Evolutionary conservation across 2,888 invertebrate genomes (phyloP).

Genomic region (Criorhina ranunculi): DNA sequence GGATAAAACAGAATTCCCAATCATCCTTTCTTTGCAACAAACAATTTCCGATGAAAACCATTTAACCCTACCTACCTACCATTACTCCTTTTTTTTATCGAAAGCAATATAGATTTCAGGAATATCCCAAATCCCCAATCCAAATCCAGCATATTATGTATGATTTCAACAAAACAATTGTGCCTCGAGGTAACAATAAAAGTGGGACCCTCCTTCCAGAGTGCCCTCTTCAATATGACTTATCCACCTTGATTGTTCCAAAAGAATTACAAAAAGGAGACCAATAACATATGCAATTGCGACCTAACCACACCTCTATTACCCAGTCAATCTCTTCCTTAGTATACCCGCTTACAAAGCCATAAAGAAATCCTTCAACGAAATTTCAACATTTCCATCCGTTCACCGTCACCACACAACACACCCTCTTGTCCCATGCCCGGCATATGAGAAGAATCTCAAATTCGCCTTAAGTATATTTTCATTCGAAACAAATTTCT

Average conservation of each 20-base stretch:
- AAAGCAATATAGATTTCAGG: constrained; percentile 57
- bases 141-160: constrained; percentile 3
- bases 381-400: constrained; percentile 28
- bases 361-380: constrained; percentile 65
- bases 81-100: background rate
- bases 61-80: constrained; percentile 14
- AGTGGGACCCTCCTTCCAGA: constrained; percentile 29
- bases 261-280: constrained; percentile 57
- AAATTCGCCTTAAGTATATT: constrained; percentile 52
- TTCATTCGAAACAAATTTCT: constrained; percentile 49
- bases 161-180: constrained; percentile 65
- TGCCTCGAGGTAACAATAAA: constrained; percentile 55
- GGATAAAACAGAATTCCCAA: background rate
- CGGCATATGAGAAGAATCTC: constrained; percentile 14
- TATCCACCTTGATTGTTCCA: constrained; percentile 61
- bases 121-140: constrained; percentile 34
- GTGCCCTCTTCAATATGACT: constrained; percentile 46
- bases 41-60: constrained; percentile 32
- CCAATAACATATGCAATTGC: constrained; percentile 75
- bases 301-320: constrained; percentile 68
- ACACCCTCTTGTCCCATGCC: background rate
- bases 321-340: constrained; percentile 59
- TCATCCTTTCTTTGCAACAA: background rate
- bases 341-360: constrained; percentile 47
- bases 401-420: no score